phyloP scores from a whole-genome alignment of 1,140 invertebrate species.

The Mizuhopecten yessoensis region DNA sequence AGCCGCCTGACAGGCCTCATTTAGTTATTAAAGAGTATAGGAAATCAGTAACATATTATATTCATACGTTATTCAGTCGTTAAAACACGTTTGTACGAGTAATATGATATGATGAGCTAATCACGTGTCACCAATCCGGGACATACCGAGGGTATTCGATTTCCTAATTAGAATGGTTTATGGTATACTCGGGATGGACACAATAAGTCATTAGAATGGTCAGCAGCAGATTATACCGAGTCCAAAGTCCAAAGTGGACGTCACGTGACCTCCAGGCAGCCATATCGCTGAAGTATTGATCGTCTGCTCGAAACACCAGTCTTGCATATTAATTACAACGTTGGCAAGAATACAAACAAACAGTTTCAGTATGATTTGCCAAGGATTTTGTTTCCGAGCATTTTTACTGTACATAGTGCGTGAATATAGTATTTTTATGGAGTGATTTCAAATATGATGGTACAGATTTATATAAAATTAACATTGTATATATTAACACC shows the following conservation, averaged over 20 bases:
- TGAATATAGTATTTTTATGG: no score
- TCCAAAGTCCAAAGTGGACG: conserved; percentile 1
- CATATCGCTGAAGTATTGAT: background rate
- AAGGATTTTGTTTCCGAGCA: no score
- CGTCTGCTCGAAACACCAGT: background rate
- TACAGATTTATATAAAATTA: no score
- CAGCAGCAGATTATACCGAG: background rate
- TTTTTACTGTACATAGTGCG: no score
- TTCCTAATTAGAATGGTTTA: background rate
- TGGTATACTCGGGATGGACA: background rate
- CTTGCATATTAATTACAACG: background rate
- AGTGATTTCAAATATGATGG: no score
- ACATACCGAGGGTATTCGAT: background rate
- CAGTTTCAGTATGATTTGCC: no score
- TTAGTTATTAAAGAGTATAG: no score
- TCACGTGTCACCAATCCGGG: background rate
- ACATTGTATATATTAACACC: no score
- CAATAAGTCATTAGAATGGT: background rate
- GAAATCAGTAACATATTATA: background rate
- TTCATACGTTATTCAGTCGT: background rate
- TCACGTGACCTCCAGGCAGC: background rate
- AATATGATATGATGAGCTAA: background rate
- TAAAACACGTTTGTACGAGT: background rate
- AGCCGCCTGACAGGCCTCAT: no score
- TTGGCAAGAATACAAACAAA: background rate